Conservation (phyloP, 2,888 invertebrate genomes). For the Cataglyphis rosenhaueri region DNA sequence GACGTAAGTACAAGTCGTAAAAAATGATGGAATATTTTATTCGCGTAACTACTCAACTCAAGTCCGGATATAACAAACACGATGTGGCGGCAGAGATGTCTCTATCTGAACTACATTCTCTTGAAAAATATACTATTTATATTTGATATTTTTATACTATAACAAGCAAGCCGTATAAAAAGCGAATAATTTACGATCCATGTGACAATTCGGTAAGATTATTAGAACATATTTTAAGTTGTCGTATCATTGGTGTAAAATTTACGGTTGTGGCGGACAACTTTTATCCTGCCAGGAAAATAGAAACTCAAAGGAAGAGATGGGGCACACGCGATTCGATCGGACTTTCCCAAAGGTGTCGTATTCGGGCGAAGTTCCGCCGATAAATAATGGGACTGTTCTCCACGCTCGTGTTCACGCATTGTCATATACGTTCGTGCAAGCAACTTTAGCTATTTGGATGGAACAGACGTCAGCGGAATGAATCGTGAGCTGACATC, state of each 20-base stretch:
- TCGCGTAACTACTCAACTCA: not conserved
- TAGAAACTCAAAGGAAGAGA: conserved; percentile 44
- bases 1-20: not conserved
- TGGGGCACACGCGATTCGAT: conserved; percentile 30
- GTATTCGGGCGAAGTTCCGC: conserved; percentile 44
- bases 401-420: conserved; percentile 43
- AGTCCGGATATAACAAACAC: not conserved
- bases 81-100: not conserved
- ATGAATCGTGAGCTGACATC: conserved; percentile 48
- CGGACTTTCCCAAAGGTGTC: conserved; percentile 60
- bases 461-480: conserved; percentile 35
- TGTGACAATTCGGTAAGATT: conserved; percentile 31
- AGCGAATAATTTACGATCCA: conserved; percentile 1
- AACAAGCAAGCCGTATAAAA: not conserved
- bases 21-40: conserved; percentile 3
- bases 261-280: conserved; percentile 33
- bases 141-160: conserved; percentile 13
- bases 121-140: not conserved
- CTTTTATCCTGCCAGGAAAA: conserved; percentile 44
- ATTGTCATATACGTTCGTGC: conserved; percentile 42
- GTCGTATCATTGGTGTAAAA: conserved; percentile 31
- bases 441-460: conserved; percentile 50
- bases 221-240: conserved; percentile 22
- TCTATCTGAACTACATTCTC: not conserved
- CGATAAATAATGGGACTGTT: conserved; percentile 56